Percentiles rank a stretch among this genome's conserved stretches.
phyloP scores from a whole-genome alignment of 2,113 vertebrate genomes.

The Chloebia gouldiae region DNA sequence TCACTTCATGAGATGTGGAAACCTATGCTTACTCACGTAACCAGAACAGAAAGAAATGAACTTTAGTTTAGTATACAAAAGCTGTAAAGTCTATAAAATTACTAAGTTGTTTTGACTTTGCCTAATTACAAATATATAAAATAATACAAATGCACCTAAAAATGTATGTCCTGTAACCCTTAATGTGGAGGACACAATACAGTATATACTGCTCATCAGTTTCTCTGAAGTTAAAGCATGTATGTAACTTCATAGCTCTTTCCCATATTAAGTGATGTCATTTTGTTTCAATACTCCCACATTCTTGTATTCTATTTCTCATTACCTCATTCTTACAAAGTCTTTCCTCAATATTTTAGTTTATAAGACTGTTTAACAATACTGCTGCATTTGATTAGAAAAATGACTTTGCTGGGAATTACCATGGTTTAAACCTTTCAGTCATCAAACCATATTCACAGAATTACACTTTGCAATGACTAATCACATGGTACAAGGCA shows the following conservation, averaged over 20 bases:
- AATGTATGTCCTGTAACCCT: not conserved
- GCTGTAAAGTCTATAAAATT: not conserved
- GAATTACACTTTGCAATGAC: not conserved
- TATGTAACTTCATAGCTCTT: not conserved
- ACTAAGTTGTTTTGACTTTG: not conserved
- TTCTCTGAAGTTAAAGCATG: not conserved
- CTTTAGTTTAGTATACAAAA: not conserved
- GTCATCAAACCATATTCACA: not conserved
- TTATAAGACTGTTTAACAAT: not conserved
- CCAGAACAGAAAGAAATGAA: not conserved
- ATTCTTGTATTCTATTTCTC: not conserved
- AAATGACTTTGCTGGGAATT: not conserved
- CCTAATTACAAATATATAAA: not conserved
- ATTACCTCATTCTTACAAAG: constrained; percentile 23
- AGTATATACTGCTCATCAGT: not conserved
- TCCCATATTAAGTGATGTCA: not conserved
- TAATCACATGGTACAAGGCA: not conserved
- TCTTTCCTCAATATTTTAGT: not conserved
- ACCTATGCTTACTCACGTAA: not conserved
- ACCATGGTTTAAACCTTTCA: not conserved
- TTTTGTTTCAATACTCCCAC: not conserved
- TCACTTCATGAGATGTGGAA: not conserved
- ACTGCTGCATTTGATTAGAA: not conserved
- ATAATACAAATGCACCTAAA: not conserved
- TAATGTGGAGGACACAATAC: not conserved